Evolutionary conservation across 1,140 invertebrate genomes (phyloP).

Genomic region (Zaprionus vittiger): DNA sequence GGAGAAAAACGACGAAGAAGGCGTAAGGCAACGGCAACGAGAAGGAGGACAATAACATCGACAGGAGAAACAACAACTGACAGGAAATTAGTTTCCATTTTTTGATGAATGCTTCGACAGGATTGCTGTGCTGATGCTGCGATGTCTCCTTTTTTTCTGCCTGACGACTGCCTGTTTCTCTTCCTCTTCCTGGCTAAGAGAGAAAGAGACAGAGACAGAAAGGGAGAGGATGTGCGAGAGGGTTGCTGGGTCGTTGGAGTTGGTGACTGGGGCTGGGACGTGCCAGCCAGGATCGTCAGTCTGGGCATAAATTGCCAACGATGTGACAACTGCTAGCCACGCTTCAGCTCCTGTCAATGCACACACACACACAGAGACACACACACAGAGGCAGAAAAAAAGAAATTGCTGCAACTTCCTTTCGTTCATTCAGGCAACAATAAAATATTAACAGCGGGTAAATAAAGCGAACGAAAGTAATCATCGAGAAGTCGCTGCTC

Average conservation of each 20-base stretch:
- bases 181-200: slow-evolving; percentile 47
- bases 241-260: neutral
- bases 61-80: slow-evolving; percentile 78
- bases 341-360: slow-evolving; percentile 60
- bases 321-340: slow-evolving; percentile 80
- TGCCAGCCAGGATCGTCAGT: slow-evolving; percentile 62
- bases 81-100: slow-evolving; percentile 84
- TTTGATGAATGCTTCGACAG: slow-evolving; percentile 84
- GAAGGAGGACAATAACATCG: slow-evolving; percentile 30
- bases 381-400: slow-evolving; percentile 10
- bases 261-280: slow-evolving; percentile 23
- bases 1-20: slow-evolving; percentile 61
- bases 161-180: slow-evolving; percentile 31
- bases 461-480: slow-evolving; percentile 62
- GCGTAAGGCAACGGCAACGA: slow-evolving; percentile 60
- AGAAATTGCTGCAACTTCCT: slow-evolving; percentile 72
- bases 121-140: slow-evolving; percentile 70
- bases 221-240: neutral
- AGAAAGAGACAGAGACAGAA: neutral
- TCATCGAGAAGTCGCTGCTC: slow-evolving; percentile 25
- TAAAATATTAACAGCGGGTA: slow-evolving; percentile 75
- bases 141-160: slow-evolving; percentile 51
- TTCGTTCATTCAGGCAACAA: slow-evolving; percentile 69
- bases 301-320: slow-evolving; percentile 74
- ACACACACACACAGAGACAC: slow-evolving; percentile 18